Evolutionary conservation across 2,888 invertebrate species (phyloP), one percentile per base, ranked within the genome.

Genomic region (Aleiodes leptofemur): DNA sequence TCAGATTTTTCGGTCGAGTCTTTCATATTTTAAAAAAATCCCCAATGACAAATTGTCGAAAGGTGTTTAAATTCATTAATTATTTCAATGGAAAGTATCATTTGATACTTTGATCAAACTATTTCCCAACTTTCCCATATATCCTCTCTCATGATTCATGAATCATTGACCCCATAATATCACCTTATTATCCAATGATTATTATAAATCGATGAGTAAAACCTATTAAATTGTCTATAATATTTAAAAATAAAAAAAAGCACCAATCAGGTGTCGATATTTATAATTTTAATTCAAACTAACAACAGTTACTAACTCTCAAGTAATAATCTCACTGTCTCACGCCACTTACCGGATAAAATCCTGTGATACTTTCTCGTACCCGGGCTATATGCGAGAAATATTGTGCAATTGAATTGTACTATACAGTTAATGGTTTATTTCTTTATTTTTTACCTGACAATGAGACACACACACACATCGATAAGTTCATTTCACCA

Each of bases 391-490:
- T 51, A 68, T 68, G 50, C 51, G 51, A 68, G 51, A 53, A 51
- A 64, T 64, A 64, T 64, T 64, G 64, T 64, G 64, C 64, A 64
- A 64, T 64, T 64, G 64, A 64, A 64, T 64, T 64, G 64, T 64
- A 64, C 64, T 64, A 38, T 59, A 59, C 34, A 16, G 23, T 4
- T 23, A 48, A 48, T 43, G 43, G 9, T 8, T 43, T 43, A 43
- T 43, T 43, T 11, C 43, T 43, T 43, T 43, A 43, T 43, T 43
- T n/a, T n/a, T 64, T 64, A 48, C 34, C 43, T 64, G 64, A 64
- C 64, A 64, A 64, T 64, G 64, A 48, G 43, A 64, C 64, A 23
- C 23, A 23, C 23, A 23, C 23, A 23, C n/a, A n/a, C n/a, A 43
- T 5, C 43, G 23, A 64, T 64, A 64, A 64, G 43, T 64, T 48